Evolutionary conservation across 2,113 vertebrate species (phyloP).

Genomic region (Passerina amoena): DNA sequence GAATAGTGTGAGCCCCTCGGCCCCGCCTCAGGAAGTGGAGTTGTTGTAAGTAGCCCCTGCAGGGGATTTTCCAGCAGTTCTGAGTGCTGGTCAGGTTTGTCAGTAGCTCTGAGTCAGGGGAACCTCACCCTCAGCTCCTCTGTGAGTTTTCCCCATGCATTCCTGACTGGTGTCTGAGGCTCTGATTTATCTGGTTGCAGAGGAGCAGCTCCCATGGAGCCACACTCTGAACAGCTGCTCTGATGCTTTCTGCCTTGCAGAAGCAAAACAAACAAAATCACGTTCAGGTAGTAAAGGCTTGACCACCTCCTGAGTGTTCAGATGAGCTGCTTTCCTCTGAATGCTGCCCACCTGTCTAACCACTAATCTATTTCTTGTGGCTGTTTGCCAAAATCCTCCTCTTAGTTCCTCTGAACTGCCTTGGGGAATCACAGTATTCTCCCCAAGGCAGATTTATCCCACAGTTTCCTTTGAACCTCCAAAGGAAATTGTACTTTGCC

Average conservation of each 20-base stretch:
- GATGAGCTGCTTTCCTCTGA: not conserved
- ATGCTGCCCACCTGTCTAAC: constrained; percentile 24
- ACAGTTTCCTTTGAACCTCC: not conserved
- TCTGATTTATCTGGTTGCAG: not conserved
- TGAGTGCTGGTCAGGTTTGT: not conserved
- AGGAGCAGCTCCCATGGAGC: not conserved
- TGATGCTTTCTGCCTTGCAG: not conserved
- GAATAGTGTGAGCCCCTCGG: constrained; percentile 79
- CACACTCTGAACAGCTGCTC: not conserved
- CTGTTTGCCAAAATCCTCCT: not conserved
- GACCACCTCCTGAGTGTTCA: not conserved
- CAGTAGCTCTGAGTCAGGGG: not conserved
- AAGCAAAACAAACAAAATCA: not conserved
- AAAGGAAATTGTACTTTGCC: not conserved
- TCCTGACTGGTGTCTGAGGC: not conserved
- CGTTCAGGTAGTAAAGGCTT: not conserved
- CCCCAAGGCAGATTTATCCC: not conserved
- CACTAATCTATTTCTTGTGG: constrained; percentile 17
- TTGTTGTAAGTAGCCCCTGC: constrained; percentile 56
- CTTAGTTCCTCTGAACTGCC: not conserved
- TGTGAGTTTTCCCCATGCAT: not conserved
- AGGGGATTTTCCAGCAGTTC: constrained; percentile 27
- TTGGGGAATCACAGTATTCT: not conserved
- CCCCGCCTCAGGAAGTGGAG: constrained; percentile 70
- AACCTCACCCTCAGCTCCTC: not conserved